Evolutionary conservation across 2,888 invertebrate species (phyloP).

Genomic region (Netelia melanura): DNA sequence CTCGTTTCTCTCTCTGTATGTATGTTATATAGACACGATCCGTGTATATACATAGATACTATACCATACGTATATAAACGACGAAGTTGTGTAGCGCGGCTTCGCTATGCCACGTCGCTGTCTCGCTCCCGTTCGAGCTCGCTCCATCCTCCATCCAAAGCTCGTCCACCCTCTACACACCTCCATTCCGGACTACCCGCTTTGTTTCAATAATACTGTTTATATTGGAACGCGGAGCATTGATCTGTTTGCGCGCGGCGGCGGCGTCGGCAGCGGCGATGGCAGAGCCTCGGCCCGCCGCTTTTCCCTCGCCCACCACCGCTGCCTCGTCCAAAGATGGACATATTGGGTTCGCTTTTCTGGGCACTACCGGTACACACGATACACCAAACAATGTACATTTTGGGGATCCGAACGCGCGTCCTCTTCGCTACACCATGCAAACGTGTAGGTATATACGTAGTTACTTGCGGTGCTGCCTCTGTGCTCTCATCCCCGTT

Average conservation of each 20-base stretch:
- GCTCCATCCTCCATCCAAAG: conserved; percentile 70
- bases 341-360: conserved; percentile 79
- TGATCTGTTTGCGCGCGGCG: conserved; percentile 84
- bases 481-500: conserved; percentile 24
- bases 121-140: conserved; percentile 65
- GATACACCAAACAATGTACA: conserved; percentile 48
- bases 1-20: conserved; percentile 23
- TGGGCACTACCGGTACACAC: conserved; percentile 11
- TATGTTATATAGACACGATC: background rate
- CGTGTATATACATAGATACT: background rate
- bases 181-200: conserved; percentile 79
- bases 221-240: conserved; percentile 85
- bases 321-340: conserved; percentile 81
- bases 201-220: conserved; percentile 85
- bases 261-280: conserved; percentile 73
- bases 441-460: conserved; percentile 31
- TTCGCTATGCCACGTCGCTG: conserved; percentile 56
- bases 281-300: conserved; percentile 35
- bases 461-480: conserved; percentile 38
- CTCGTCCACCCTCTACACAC: conserved; percentile 69
- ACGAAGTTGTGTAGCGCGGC: conserved; percentile 59
- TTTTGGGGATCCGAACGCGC: conserved; percentile 56
- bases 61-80: conserved; percentile 33
- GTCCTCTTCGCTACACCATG: conserved; percentile 38
- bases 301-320: conserved; percentile 66